Conservation (phyloP, 2,888 invertebrate species). For the Thymelicus acteon region DNA sequence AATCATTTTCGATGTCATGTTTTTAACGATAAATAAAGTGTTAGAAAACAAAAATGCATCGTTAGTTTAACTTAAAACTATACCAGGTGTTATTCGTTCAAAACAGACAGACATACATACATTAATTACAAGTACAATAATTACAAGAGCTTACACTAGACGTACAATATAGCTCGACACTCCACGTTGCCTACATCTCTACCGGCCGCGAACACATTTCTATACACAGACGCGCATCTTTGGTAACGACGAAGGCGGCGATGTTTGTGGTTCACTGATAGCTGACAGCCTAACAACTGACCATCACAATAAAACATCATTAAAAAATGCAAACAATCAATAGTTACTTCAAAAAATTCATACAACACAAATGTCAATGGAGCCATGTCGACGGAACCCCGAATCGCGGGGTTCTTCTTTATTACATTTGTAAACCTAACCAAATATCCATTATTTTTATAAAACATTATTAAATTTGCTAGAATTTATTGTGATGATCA, state of each 20-base stretch:
- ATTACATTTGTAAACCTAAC: conserved; percentile 1
- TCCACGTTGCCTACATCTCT: conserved; percentile 22
- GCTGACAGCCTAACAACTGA: conserved; percentile 4
- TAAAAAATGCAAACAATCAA: neutral
- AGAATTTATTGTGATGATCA: no score
- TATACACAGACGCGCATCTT: conserved; percentile 32
- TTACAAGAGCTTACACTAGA: conserved; percentile 28
- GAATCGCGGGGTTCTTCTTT: neutral
- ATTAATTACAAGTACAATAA: conserved; percentile 26
- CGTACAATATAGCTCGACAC: conserved; percentile 25
- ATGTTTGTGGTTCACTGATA: conserved; percentile 30
- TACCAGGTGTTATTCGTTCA: neutral
- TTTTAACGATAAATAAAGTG: neutral
- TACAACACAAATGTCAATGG: neutral
- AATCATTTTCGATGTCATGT: neutral
- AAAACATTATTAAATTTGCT: no score
- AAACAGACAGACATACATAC: conserved; percentile 18
- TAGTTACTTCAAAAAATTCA: neutral
- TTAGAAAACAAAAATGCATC: neutral
- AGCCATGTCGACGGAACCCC: neutral
- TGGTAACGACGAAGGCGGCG: conserved; percentile 30
- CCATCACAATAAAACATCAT: neutral
- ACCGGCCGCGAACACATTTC: conserved; percentile 25
- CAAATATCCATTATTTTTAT: no score
- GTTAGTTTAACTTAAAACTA: neutral